Conservation (phyloP, 2,888 invertebrate genomes). For the Epirrhoe alternata region DNA sequence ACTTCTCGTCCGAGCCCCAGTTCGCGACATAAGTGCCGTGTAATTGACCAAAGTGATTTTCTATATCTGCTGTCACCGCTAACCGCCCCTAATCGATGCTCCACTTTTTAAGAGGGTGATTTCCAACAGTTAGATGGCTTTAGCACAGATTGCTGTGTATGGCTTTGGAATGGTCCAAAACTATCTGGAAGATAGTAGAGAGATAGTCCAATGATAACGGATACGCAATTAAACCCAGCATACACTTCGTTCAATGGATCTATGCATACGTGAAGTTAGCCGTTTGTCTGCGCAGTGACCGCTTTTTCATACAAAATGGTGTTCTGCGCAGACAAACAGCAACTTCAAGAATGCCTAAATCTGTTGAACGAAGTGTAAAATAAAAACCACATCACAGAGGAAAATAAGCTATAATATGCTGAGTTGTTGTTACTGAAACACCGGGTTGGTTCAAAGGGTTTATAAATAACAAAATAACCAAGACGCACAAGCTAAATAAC, state of each 20-base stretch:
- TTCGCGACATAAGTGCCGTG: slow-evolving; percentile 21
- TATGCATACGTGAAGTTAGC: too few relatives aligned
- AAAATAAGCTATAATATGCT: background rate
- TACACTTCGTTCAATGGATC: too few relatives aligned
- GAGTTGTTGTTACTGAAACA: background rate
- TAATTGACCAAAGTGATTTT: slow-evolving; percentile 37
- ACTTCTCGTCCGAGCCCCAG: slow-evolving; percentile 22
- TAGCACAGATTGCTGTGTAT: slow-evolving; percentile 8
- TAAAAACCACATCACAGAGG: background rate
- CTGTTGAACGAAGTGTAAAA: too few relatives aligned
- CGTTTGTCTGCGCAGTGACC: too few relatives aligned
- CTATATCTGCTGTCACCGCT: slow-evolving; percentile 37
- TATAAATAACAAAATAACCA: background rate
- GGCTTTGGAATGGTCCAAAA: slow-evolving; percentile 13
- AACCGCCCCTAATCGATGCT: slow-evolving; percentile 40
- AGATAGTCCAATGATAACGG: background rate
- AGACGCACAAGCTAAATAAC: background rate
- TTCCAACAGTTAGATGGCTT: slow-evolving; percentile 27
- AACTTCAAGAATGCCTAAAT: too few relatives aligned
- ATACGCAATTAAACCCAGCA: background rate
- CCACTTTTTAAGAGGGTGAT: slow-evolving; percentile 38
- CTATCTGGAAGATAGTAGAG: background rate
- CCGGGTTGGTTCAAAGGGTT: background rate
- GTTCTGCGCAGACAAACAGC: too few relatives aligned
- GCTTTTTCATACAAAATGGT: too few relatives aligned